Evolutionary conservation across 2,888 invertebrate species (phyloP).

Genomic region (Troglohyphantes excavatus): DNA sequence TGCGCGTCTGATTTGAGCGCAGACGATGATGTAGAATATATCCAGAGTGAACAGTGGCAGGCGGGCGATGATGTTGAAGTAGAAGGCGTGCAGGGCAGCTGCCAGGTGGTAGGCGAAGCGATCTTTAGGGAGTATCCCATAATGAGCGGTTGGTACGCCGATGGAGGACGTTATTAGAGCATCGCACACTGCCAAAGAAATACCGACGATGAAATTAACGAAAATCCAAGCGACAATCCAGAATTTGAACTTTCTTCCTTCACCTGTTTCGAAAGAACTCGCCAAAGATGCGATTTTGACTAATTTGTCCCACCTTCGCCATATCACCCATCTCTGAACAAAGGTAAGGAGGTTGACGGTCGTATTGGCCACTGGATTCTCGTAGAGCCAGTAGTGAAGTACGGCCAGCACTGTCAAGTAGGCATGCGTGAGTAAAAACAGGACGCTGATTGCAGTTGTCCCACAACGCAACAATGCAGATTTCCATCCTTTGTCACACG

Average conservation of each 20-base stretch:
- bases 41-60: neutral
- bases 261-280: neutral
- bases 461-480: neutral
- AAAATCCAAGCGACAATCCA: neutral
- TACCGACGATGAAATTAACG: neutral
- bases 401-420: neutral
- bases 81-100: neutral
- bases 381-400: neutral
- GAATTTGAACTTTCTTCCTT: neutral
- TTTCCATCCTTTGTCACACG: neutral
- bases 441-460: neutral
- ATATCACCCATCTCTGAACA: neutral
- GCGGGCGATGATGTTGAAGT: neutral
- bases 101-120: neutral
- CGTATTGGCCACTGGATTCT: neutral
- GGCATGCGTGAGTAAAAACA: neutral
- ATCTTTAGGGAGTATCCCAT: neutral
- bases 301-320: neutral
- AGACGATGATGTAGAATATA: neutral
- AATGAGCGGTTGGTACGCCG: neutral
- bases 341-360: neutral
- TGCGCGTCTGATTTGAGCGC: neutral
- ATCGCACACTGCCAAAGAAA: neutral
- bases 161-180: too few species aligned
- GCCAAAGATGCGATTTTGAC: neutral